These are phyloP conservation scores for Urocolius indicus DNA, from an alignment of 2,113 vertebrate genomes.

Conservation along the genomic window DNA sequence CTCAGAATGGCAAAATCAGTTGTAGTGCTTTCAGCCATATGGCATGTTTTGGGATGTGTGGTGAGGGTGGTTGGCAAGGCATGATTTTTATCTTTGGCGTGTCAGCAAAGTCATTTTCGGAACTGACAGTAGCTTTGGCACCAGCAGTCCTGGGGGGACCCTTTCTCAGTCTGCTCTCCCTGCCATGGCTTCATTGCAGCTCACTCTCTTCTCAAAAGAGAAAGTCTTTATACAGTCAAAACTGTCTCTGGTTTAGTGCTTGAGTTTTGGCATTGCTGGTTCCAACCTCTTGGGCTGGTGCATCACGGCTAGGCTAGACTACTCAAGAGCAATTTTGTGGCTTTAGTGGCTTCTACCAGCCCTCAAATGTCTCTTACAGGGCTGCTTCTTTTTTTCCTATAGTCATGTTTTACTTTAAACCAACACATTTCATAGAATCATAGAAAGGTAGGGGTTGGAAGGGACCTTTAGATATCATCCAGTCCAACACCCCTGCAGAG, in stretches of 20 bases:
- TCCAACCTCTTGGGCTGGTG: neutral
- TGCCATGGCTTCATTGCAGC: neutral
- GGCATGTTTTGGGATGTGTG: neutral
- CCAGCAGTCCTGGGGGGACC: neutral
- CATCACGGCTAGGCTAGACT: neutral
- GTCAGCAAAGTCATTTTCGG: constrained; percentile 12
- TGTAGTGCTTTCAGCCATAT: neutral
- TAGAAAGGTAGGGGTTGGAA: too few relatives aligned
- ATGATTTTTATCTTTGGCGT: neutral
- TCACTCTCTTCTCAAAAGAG: neutral
- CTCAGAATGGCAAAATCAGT: neutral
- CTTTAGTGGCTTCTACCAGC: neutral
- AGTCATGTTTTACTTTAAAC: neutral
- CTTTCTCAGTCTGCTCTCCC: neutral
- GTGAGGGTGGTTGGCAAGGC: constrained; percentile 30
- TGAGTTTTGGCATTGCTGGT: neutral
- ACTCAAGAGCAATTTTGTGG: fast-evolving
- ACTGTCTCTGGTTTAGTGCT: neutral
- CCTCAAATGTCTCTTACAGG: neutral
- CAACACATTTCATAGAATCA: neutral
- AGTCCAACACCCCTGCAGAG: too few relatives aligned
- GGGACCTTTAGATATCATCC: too few relatives aligned
- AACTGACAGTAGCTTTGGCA: constrained; percentile 40
- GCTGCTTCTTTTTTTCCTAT: neutral
- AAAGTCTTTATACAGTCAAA: neutral